Conservation (phyloP, 2,113 vertebrate species). For the Notarius lentiginosus region DNA sequence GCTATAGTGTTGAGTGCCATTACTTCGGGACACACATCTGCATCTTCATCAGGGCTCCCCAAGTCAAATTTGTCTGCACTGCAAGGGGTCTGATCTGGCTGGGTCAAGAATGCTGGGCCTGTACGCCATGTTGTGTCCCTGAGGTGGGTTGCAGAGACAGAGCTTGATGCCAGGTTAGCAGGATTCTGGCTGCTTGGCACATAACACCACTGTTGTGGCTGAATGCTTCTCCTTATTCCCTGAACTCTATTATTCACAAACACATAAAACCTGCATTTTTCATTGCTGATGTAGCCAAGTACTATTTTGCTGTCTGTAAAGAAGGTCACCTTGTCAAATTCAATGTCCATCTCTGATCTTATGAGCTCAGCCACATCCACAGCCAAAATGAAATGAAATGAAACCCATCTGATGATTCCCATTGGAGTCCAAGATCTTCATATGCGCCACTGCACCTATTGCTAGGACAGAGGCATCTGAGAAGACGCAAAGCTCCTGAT, state of each 20-base stretch:
- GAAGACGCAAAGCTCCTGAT: background rate
- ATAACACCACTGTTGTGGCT: slow-evolving; percentile 4
- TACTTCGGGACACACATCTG: slow-evolving; percentile 13
- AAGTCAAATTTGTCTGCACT: background rate
- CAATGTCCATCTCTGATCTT: too few species aligned
- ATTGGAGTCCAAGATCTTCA: background rate
- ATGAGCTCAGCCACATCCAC: too few species aligned
- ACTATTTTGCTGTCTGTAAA: background rate
- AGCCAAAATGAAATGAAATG: too few species aligned
- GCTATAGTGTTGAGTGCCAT: background rate
- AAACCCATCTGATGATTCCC: background rate
- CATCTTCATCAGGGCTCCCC: slow-evolving; percentile 4
- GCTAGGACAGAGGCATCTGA: background rate
- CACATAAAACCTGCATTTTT: slow-evolving; percentile 16
- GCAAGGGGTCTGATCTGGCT: background rate
- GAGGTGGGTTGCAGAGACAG: slow-evolving; percentile 2
- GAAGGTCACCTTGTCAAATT: too few species aligned
- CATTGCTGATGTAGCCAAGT: slow-evolving; percentile 8
- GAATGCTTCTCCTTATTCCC: background rate
- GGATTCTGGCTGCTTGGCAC: slow-evolving; percentile 24
- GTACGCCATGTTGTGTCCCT: slow-evolving; percentile 18
- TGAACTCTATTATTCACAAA: slow-evolving; percentile 27
- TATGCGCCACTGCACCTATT: background rate
- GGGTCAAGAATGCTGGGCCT: background rate
- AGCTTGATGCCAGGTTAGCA: background rate